Evolutionary conservation across 2,113 vertebrate genomes (phyloP).

Genomic region (Podarcis raffonei): DNA sequence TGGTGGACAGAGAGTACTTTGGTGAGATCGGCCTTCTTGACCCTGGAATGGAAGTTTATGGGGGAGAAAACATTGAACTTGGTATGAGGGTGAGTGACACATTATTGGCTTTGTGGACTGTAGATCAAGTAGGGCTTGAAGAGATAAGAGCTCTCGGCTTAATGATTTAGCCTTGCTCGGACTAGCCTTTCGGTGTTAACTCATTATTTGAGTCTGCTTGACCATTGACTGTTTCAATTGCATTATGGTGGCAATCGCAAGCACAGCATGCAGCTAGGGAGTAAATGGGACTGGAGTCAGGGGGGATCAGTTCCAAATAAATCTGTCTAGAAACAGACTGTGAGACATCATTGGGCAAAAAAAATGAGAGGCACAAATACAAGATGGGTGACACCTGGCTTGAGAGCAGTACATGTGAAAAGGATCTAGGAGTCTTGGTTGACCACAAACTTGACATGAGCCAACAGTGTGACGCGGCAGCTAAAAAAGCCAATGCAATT

Average conservation of each 20-base stretch:
- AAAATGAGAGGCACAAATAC: no score
- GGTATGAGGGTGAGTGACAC: constrained; percentile 92
- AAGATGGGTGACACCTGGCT: no score
- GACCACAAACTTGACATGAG: no score
- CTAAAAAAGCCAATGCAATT: no score
- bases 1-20: constrained; percentile 95
- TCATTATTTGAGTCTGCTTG: neutral
- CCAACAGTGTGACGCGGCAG: no score
- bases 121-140: neutral
- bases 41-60: constrained; percentile 98
- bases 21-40: constrained; percentile 95
- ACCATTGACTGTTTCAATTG: neutral
- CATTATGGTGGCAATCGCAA: neutral
- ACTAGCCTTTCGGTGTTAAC: neutral
- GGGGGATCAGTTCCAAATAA: neutral
- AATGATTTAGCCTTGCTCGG: neutral
- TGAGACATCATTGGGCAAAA: no score
- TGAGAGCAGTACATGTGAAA: no score
- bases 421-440: no score
- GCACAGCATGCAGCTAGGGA: neutral
- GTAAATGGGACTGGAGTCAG: neutral
- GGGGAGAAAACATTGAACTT: constrained; percentile 96
- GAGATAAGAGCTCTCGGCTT: neutral
- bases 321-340: neutral
- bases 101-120: neutral